Evolutionary conservation across 2,888 invertebrate genomes (phyloP).

Genomic region (Hemistola chrysoprasaria): DNA sequence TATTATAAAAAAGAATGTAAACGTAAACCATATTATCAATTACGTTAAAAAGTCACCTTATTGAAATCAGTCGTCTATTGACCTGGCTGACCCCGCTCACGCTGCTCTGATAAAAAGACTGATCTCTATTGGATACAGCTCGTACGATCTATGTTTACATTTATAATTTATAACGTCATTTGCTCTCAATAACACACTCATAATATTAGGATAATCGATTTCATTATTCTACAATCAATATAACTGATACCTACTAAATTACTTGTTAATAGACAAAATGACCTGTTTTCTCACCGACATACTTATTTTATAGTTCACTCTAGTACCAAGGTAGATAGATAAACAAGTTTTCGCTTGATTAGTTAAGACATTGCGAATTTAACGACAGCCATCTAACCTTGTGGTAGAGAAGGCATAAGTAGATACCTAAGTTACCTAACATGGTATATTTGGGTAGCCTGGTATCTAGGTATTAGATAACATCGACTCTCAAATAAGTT

Average conservation of each 20-base stretch:
- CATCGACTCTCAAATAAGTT: too few relatives aligned
- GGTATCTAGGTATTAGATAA: too few relatives aligned
- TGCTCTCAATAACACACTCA: slow-evolving; percentile 5
- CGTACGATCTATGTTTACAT: slow-evolving; percentile 15
- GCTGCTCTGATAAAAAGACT: slow-evolving; percentile 53
- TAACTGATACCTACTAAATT: too few relatives aligned
- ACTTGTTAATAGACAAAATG: slow-evolving; percentile 1
- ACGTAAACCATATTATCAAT: too few relatives aligned
- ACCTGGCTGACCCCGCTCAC: slow-evolving; percentile 47
- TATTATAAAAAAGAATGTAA: slow-evolving; percentile 9
- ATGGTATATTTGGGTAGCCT: too few relatives aligned
- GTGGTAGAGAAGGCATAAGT: too few relatives aligned
- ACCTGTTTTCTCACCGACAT: slow-evolving; percentile 1
- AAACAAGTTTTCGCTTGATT: too few relatives aligned
- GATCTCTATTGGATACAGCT: slow-evolving; percentile 34
- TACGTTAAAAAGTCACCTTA: slow-evolving; percentile 37
- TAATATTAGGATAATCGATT: slow-evolving; percentile 26
- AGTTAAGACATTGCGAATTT: too few relatives aligned
- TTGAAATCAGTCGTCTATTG: slow-evolving; percentile 62
- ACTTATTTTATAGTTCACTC: too few relatives aligned
- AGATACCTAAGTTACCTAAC: too few relatives aligned
- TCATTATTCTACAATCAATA: slow-evolving; percentile 17
- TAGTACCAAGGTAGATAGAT: too few relatives aligned
- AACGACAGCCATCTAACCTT: too few relatives aligned
- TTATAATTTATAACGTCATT: slow-evolving; percentile 6